Conservation (phyloP, 2,797 vertebrate genomes). For the Parotocinclus haroldoi region DNA sequence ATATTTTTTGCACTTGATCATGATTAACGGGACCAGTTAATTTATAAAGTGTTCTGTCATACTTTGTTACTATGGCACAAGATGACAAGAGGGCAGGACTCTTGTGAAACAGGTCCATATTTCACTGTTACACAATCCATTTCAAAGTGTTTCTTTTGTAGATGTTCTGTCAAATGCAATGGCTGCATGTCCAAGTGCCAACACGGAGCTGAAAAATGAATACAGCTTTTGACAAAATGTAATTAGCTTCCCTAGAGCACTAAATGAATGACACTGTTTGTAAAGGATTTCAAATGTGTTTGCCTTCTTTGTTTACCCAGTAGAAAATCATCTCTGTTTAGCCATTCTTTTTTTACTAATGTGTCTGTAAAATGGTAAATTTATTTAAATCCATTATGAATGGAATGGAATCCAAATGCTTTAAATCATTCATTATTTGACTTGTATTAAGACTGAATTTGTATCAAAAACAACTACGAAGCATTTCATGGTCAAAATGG, state of each 20-base stretch:
- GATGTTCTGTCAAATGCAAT: constrained; percentile 24
- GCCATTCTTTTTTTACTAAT: no score
- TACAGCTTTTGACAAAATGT: constrained; percentile 26
- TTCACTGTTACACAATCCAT: constrained; percentile 8
- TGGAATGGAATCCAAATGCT: no score
- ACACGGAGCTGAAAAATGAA: constrained; percentile 8
- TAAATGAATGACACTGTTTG: constrained; percentile 42
- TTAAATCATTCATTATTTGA: no score
- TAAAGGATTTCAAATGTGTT: constrained; percentile 26
- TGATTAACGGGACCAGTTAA: not conserved
- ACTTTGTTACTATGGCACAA: constrained; percentile 1
- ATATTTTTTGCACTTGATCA: no score
- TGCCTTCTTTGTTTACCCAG: not conserved
- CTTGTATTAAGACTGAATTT: no score
- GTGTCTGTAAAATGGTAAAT: no score
- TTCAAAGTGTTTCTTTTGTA: constrained; percentile 26
- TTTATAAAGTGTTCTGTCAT: not conserved
- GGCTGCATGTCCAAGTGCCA: constrained; percentile 7
- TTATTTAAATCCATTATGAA: no score
- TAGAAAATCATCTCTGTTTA: no score
- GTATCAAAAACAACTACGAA: no score
- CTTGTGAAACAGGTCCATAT: constrained; percentile 17
- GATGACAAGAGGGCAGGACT: constrained; percentile 11
- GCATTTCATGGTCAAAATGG: no score
- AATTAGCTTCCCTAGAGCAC: constrained; percentile 36